Percentiles rank a stretch among this genome's conserved stretches.
phyloP scores from a whole-genome alignment of 2,888 invertebrate genomes.

The Cheilosia scutellata region DNA sequence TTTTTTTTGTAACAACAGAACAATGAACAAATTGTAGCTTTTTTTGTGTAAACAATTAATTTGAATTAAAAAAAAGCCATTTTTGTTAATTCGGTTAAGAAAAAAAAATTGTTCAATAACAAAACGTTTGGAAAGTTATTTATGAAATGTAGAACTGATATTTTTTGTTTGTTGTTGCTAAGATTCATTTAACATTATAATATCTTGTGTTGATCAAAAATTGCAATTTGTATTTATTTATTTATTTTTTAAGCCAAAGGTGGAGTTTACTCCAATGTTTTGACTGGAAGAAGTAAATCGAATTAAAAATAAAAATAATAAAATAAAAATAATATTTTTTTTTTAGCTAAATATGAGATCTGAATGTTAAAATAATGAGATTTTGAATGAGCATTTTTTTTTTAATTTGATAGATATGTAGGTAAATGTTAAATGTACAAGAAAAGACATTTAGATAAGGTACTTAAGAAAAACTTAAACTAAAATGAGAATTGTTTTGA shows the following conservation, averaged over 20 bases:
- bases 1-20: slow-evolving; percentile 78
- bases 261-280: slow-evolving; percentile 84
- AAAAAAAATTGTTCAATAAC: slow-evolving; percentile 42
- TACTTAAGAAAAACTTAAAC: no score
- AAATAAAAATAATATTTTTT: slow-evolving; percentile 34
- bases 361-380: slow-evolving; percentile 76
- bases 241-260: slow-evolving; percentile 80
- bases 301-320: slow-evolving; percentile 50
- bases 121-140: slow-evolving; percentile 68
- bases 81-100: slow-evolving; percentile 61
- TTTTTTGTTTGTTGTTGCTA: slow-evolving; percentile 33
- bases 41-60: slow-evolving; percentile 29
- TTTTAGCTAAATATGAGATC: slow-evolving; percentile 51
- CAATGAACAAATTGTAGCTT: slow-evolving; percentile 76
- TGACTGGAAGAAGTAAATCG: slow-evolving; percentile 69
- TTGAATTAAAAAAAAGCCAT: slow-evolving; percentile 44
- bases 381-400: slow-evolving; percentile 78
- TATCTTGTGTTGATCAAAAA: slow-evolving; percentile 71
- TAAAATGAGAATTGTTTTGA: no score
- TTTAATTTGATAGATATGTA: neutral
- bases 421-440: slow-evolving; percentile 65
- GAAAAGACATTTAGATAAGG: neutral
- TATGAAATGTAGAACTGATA: slow-evolving; percentile 60
- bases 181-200: slow-evolving; percentile 57
- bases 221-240: slow-evolving; percentile 57